Conservation (phyloP, 2,888 invertebrate genomes). For the Phasia obesa region DNA sequence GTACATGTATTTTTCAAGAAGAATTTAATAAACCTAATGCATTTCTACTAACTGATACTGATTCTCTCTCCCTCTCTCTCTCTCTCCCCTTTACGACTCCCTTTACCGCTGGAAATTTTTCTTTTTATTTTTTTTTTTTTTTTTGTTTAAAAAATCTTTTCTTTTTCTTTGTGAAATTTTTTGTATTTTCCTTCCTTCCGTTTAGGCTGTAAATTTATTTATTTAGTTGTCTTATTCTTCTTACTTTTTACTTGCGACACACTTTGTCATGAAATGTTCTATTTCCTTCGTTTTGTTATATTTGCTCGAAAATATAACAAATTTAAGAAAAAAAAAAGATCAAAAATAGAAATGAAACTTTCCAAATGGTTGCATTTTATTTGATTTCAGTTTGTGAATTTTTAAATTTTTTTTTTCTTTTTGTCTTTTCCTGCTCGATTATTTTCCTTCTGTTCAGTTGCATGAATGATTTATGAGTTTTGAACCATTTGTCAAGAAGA, state of each 20-base stretch:
- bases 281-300: conserved; percentile 9
- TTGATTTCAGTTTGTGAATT: conserved; percentile 46
- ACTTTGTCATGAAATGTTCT: conserved; percentile 24
- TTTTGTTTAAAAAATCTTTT: no score
- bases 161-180: not conserved
- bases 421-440: not conserved
- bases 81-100: not conserved
- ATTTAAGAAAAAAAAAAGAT: not conserved
- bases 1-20: not conserved
- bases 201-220: conserved; percentile 49
- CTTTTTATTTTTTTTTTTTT: not conserved
- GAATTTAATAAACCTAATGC: not conserved
- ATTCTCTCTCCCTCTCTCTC: not conserved
- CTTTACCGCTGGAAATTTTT: not conserved
- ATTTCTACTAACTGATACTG: no score
- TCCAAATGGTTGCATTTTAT: conserved; percentile 63
- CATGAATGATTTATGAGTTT: conserved; percentile 65
- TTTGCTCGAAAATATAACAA: not conserved
- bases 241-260: not conserved
- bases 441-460: conserved; percentile 37
- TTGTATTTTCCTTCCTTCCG: conserved; percentile 2
- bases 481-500: conserved; percentile 61
- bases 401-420: no score
- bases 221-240: conserved; percentile 21
- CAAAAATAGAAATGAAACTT: conserved; percentile 30